phyloP scores from a whole-genome alignment of 53 echinoderm and acorn worm genomes.

The Luidia sarsii region DNA sequence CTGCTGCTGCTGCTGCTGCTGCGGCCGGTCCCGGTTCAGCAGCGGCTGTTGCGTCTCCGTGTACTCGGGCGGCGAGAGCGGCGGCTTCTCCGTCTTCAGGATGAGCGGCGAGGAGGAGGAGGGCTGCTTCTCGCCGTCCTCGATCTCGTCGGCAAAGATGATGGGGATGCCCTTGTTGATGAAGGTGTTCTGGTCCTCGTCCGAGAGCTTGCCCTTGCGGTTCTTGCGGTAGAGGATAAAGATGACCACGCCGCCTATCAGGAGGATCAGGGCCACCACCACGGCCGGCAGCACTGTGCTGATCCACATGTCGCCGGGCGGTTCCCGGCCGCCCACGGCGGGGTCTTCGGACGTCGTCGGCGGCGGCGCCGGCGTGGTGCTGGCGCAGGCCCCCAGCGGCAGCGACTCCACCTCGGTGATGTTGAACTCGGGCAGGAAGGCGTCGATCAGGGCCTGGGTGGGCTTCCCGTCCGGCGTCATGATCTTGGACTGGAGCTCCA shows the following conservation, averaged over 20 bases:
- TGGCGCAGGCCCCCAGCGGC: conserved; percentile 70
- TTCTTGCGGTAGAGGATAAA: conserved; percentile 85
- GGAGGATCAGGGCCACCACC: conserved; percentile 79
- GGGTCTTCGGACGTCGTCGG: conserved; percentile 43
- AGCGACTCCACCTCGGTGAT: conserved; percentile 87
- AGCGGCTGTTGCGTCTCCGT: conserved; percentile 86
- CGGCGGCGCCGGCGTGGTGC: conserved; percentile 49
- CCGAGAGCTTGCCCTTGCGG: conserved; percentile 97
- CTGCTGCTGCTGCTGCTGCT: conserved; percentile 62
- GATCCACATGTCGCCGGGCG: conserved; percentile 78
- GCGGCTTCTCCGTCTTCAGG: conserved; percentile 96
- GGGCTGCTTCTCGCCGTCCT: conserved; percentile 91
- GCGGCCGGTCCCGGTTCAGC: conserved; percentile 60
- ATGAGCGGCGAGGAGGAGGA: conserved; percentile 87
- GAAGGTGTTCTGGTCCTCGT: conserved; percentile 98
- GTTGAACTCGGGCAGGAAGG: conserved; percentile 75
- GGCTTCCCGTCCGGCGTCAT: conserved; percentile 80
- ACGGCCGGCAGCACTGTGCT: conserved; percentile 85
- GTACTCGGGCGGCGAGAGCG: conserved; percentile 95
- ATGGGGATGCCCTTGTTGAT: conserved; percentile 99
- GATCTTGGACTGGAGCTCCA: conserved; percentile 80
- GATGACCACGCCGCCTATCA: conserved; percentile 83
- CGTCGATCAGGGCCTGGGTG: conserved; percentile 86
- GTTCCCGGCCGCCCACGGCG: conserved; percentile 1
- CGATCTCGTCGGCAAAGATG: conserved; percentile 93